Evolutionary conservation across 2,113 vertebrate genomes (phyloP).

Genomic region (Periophthalmus modestus): DNA sequence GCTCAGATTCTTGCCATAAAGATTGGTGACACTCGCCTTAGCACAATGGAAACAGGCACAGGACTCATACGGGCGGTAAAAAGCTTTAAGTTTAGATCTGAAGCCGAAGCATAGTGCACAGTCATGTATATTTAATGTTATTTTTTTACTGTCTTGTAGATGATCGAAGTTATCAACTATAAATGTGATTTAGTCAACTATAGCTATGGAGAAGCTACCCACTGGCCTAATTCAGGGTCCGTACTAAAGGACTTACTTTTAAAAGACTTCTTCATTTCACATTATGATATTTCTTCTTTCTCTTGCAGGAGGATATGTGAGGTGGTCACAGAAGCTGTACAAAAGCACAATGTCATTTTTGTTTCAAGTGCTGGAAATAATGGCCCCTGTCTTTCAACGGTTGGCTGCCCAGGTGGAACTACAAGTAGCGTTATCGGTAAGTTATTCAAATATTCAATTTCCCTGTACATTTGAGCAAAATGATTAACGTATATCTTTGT

Average conservation of each 20-base stretch:
- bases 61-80: slow-evolving; percentile 95
- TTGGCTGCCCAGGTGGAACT: slow-evolving; percentile 96
- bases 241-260: slow-evolving; percentile 24
- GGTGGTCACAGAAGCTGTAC: slow-evolving; percentile 95
- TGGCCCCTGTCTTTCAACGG: slow-evolving; percentile 95
- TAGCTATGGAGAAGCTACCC: slow-evolving; percentile 98
- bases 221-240: slow-evolving; percentile 98
- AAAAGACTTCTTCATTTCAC: neutral
- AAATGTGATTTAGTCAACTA: slow-evolving; percentile 99
- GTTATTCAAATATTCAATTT: neutral
- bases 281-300: neutral
- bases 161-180: slow-evolving; percentile 98
- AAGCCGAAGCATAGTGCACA: neutral
- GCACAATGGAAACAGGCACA: slow-evolving; percentile 99
- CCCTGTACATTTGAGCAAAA: neutral
- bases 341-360: slow-evolving; percentile 95
- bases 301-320: slow-evolving; percentile 93
- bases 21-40: slow-evolving; percentile 94
- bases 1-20: slow-evolving; percentile 96
- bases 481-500: neutral
- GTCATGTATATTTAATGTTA: neutral
- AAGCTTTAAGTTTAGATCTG: neutral
- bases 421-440: slow-evolving; percentile 93
- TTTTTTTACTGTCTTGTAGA: slow-evolving; percentile 73
- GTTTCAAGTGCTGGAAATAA: slow-evolving; percentile 98